Conservation (phyloP, 2,888 invertebrate genomes). For the Coenonympha arcania region DNA sequence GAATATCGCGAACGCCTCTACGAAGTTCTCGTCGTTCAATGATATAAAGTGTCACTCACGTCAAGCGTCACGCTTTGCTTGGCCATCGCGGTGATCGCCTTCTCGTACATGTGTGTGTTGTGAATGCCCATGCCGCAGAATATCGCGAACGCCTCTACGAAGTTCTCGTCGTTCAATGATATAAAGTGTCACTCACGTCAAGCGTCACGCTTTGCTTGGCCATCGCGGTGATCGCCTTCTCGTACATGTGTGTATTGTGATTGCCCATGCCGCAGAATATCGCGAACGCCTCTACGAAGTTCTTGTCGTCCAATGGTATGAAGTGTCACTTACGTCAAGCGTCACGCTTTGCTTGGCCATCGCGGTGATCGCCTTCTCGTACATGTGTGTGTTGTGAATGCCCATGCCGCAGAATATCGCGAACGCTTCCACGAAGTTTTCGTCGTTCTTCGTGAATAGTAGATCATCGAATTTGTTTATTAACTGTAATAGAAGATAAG, state of each 20-base stretch:
- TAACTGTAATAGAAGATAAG: constrained; percentile 70
- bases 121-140: constrained; percentile 98
- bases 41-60: constrained; percentile 67
- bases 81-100: constrained; percentile 95
- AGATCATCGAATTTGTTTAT: constrained; percentile 94
- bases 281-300: constrained; percentile 97
- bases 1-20: constrained; percentile 97
- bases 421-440: constrained; percentile 97
- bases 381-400: constrained; percentile 97
- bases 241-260: constrained; percentile 98
- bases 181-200: constrained; percentile 76
- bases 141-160: constrained; percentile 96
- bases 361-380: constrained; percentile 94
- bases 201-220: constrained; percentile 96
- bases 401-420: constrained; percentile 99
- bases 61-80: constrained; percentile 97
- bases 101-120: constrained; percentile 97
- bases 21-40: too few species aligned
- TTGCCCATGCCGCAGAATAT: constrained; percentile 99
- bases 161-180: constrained; percentile 91
- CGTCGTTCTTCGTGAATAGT: constrained; percentile 94
- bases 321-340: constrained; percentile 79
- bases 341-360: constrained; percentile 98
- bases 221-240: constrained; percentile 95
- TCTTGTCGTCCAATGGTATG: constrained; percentile 94